Conservation (phyloP, 92 coral and sea anemone species). For the Palythoa grandis region DNA sequence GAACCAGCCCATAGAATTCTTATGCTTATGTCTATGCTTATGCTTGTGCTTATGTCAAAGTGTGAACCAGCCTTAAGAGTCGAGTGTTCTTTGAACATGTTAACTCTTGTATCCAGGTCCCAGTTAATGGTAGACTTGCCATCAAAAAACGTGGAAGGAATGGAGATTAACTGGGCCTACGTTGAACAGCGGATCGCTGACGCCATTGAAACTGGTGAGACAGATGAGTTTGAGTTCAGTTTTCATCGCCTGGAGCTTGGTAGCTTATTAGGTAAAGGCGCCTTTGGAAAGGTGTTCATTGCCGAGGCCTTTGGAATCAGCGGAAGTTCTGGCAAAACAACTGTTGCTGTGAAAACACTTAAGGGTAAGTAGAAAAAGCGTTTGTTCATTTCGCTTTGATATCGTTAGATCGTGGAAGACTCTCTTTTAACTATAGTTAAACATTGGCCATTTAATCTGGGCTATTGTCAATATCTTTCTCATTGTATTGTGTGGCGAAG, state of each 20-base stretch:
- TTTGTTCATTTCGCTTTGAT: background rate
- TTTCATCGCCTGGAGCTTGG: conserved; percentile 88
- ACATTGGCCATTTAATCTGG: too few species aligned
- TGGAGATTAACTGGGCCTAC: conserved; percentile 93
- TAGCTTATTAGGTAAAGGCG: conserved; percentile 87
- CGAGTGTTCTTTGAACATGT: background rate
- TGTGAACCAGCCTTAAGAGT: too few species aligned
- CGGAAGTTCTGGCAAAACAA: conserved; percentile 62
- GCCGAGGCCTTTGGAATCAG: conserved; percentile 91
- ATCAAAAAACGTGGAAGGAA: conserved; percentile 72
- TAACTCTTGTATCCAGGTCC: conserved; percentile 32
- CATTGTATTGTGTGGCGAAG: too few species aligned
- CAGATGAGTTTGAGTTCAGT: conserved; percentile 93
- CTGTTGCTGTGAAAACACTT: conserved; percentile 90
- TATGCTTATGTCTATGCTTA: too few species aligned
- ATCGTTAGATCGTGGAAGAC: background rate
- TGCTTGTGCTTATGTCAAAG: too few species aligned
- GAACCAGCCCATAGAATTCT: too few species aligned
- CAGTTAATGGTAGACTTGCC: conserved; percentile 71
- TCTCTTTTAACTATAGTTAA: too few species aligned
- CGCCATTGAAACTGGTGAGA: conserved; percentile 84
- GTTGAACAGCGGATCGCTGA: conserved; percentile 96
- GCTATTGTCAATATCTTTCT: too few species aligned
- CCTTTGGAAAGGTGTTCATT: conserved; percentile 92
- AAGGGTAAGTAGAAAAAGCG: conserved; percentile 62